These are phyloP conservation scores for Minunthozetes semirufus DNA, from an alignment of 2,888 invertebrate genomes.

Conservation along the genomic window DNA sequence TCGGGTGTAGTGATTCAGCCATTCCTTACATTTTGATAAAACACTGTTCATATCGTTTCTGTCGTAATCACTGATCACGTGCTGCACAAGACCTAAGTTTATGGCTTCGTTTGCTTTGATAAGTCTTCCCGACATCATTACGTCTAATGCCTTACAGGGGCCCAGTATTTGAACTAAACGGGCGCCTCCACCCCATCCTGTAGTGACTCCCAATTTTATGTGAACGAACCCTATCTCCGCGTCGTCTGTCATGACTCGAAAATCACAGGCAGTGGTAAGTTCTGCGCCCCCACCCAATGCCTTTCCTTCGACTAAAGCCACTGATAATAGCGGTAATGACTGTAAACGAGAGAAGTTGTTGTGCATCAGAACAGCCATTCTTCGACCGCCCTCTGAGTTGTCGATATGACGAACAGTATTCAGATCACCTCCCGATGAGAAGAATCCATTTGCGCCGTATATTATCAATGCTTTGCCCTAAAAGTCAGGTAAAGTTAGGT, in stretches of 20 bases:
- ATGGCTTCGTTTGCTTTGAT: conserved; percentile 48
- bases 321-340: conserved; percentile 52
- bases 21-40: conserved; percentile 45
- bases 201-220: conserved; percentile 50
- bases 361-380: conserved; percentile 53
- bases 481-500: background rate
- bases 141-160: conserved; percentile 48
- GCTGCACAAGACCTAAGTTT: conserved; percentile 49
- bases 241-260: conserved; percentile 49
- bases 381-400: conserved; percentile 47
- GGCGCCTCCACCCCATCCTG: conserved; percentile 54
- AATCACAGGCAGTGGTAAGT: conserved; percentile 52
- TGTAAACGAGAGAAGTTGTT: conserved; percentile 48
- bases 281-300: conserved; percentile 57
- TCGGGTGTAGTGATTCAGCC: conserved; percentile 46
- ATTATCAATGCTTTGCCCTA: conserved; percentile 51
- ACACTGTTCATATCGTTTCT: conserved; percentile 42
- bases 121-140: conserved; percentile 47
- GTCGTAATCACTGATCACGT: conserved; percentile 44
- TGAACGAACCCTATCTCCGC: conserved; percentile 53
- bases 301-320: conserved; percentile 52
- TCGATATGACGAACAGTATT: conserved; percentile 48
- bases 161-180: conserved; percentile 50
- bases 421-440: conserved; percentile 56
- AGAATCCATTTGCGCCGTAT: conserved; percentile 50